A percentile compares a stretch with the other conserved stretches of the same genome.
Conservation (phyloP, 2,113 vertebrate genomes). For the Leptocoma aspasia region DNA sequence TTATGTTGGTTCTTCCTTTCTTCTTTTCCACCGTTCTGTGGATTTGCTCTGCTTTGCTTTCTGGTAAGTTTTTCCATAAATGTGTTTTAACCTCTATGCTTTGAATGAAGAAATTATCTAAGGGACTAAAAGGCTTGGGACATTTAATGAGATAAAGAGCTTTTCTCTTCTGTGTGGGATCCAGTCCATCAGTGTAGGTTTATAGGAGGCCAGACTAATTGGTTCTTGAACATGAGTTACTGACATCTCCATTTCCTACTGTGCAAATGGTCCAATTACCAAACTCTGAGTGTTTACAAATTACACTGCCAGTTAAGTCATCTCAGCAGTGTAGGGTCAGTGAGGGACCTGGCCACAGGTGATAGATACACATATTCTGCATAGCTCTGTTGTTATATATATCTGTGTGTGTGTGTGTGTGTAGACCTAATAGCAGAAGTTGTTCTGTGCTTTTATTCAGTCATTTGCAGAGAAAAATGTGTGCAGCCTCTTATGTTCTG, state of each 20-base stretch:
- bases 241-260: not conserved
- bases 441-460: not conserved
- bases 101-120: not conserved
- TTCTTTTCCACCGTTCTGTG: not conserved
- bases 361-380: not conserved
- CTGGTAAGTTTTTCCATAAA: not conserved
- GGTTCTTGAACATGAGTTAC: not conserved
- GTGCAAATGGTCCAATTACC: not conserved
- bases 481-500: not conserved
- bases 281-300: not conserved
- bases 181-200: not conserved
- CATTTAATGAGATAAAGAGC: not conserved
- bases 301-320: not conserved
- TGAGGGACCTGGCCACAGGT: not conserved
- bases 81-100: not conserved
- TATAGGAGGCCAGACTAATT: not conserved
- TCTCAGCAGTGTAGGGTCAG: not conserved
- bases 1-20: constrained; percentile 19
- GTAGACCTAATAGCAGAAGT: not conserved
- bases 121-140: not conserved
- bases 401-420: not conserved
- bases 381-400: not conserved
- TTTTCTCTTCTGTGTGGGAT: not conserved
- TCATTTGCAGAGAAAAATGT: not conserved
- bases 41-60: constrained; percentile 28